A percentile compares a stretch with the other conserved stretches of the same genome.
Evolutionary conservation across 2,113 vertebrate species (phyloP).

Genomic region (Gambusia holbrooki): DNA sequence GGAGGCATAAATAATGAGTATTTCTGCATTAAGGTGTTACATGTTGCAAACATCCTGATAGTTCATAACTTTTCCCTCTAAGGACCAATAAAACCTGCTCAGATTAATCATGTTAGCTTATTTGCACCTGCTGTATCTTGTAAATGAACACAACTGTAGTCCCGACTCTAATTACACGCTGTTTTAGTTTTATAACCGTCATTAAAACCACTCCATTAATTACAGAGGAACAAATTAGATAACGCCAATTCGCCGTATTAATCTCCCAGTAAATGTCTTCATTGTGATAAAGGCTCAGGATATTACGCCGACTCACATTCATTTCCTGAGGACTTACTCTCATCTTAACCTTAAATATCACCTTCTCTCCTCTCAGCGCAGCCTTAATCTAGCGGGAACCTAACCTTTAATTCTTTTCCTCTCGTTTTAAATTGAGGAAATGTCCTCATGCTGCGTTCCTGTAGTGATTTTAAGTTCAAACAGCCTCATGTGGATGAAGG

Average conservation of each 20-base stretch:
- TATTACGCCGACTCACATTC: background rate
- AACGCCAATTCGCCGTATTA: constrained; percentile 11
- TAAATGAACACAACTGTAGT: constrained; percentile 33
- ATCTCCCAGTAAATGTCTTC: background rate
- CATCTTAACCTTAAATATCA: background rate
- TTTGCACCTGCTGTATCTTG: constrained; percentile 23
- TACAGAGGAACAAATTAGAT: constrained; percentile 28
- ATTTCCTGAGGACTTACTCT: background rate
- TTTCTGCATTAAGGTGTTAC: no score
- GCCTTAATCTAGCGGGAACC: background rate
- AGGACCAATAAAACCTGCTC: background rate
- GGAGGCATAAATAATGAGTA: no score
- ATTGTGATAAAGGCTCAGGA: constrained; percentile 26
- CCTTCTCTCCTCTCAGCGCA: background rate
- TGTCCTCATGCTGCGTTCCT: background rate
- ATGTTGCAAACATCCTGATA: no score
- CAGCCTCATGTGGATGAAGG: constrained; percentile 8
- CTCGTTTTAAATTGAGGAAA: background rate
- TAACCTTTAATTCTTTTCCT: background rate
- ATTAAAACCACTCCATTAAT: constrained; percentile 41
- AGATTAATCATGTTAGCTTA: background rate
- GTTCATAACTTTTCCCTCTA: background rate
- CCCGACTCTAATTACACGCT: constrained; percentile 33
- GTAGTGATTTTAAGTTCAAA: background rate
- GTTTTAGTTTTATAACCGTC: constrained; percentile 38